A percentile compares a stretch with the other conserved stretches of the same genome.
These are phyloP conservation scores for Seira ritae DNA, from an alignment of 2,888 invertebrate genomes.

Conservation along the genomic window DNA sequence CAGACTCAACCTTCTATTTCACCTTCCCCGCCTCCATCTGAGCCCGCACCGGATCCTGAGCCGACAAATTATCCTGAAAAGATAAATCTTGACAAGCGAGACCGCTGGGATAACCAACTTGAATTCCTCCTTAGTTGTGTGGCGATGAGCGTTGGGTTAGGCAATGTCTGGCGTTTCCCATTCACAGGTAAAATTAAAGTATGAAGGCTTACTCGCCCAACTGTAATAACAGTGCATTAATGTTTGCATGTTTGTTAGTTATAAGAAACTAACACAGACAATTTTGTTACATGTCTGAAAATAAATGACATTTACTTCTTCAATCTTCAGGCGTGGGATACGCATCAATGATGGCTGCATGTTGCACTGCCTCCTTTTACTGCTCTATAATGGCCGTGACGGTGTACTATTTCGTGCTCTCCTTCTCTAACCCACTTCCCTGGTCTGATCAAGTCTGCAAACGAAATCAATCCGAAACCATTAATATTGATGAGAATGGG, in stretches of 20 bases:
- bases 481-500: not conserved
- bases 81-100: conserved; percentile 30
- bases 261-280: too few relatives aligned
- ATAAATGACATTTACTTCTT: too few relatives aligned
- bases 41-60: too few relatives aligned
- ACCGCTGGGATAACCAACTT: conserved; percentile 73
- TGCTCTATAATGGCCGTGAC: conserved; percentile 85
- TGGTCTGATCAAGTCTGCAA: conserved; percentile 77
- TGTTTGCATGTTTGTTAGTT: too few relatives aligned
- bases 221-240: too few relatives aligned
- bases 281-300: too few relatives aligned
- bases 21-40: too few relatives aligned
- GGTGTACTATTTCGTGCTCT: conserved; percentile 83
- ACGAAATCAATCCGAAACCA: too few relatives aligned
- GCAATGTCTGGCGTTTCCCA: conserved; percentile 74
- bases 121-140: conserved; percentile 75
- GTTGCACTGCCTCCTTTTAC: conserved; percentile 84
- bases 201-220: too few relatives aligned
- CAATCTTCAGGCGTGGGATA: conserved; percentile 68
- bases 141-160: conserved; percentile 75
- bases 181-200: conserved; percentile 60
- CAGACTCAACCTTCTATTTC: too few relatives aligned
- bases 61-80: too few relatives aligned
- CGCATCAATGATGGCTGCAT: conserved; percentile 76
- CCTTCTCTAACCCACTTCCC: conserved; percentile 83